Base-by-base conservation (phyloP, 2,888 invertebrate genomes). In the Deladenus siricidicola region DNA sequence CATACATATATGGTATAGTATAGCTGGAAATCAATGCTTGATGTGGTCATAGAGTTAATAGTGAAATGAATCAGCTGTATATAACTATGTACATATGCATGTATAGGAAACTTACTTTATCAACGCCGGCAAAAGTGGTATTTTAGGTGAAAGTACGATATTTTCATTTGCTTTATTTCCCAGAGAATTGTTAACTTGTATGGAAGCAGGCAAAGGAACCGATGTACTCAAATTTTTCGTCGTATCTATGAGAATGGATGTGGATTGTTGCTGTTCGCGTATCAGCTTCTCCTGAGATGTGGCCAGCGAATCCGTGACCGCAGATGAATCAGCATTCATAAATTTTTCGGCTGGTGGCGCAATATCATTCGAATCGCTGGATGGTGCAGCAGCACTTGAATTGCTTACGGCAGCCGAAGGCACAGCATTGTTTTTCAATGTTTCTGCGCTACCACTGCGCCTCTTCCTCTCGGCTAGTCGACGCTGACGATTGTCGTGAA, bases 401-500 rank as follows among this genome's bases (percentile, higher is more conserved):
- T 45, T 21, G 10, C n/a, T 19, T 14, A 39, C 39, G n/a, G n/a
- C n/a, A n/a, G n/a, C n/a, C n/a, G n/a, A n/a, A n/a, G n/a, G n/a
- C n/a, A n/a, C n/a, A 1, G n/a, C 23, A n/a, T 14, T 24, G 23
- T 19, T 50, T 26, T 26, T 24, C 23, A 50, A 24, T 30, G 26
- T 30, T 19, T 53, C 53, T 1, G 39, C 24, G 39, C 53, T 53
- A 6, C 39, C 53, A 17, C 24, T 34, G 19, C 30, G 24, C 3
- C 43, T 24, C 2, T 53, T n/a, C 6, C 55, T 43, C 44, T 69
- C 68, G 14, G 65, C 65, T 48, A 60, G 51, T 2, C 70, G 60
- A 1, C 70, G 59, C 42, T 74, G 72, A 30, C 76, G 59, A 51
- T 76, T 76, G 60, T 76, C 76, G 55, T 73, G 74, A 4, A 76